Evolutionary conservation across 2,888 invertebrate species (phyloP).

Genomic region (Limulus polyphemus): DNA sequence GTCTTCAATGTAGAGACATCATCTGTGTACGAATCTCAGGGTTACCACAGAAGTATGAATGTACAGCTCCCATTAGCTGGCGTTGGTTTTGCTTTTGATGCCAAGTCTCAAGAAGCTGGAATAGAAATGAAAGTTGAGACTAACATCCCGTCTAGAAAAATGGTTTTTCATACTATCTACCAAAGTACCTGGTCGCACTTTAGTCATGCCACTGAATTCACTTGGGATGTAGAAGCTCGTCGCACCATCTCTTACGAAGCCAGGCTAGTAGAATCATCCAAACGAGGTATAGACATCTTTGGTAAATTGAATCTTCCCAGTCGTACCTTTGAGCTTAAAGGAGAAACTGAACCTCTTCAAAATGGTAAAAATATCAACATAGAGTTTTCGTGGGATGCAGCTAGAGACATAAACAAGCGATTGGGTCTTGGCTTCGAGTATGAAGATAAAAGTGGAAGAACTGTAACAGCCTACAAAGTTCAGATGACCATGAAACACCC

Average conservation of each 20-base stretch:
- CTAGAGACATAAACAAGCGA: slow-evolving; percentile 15
- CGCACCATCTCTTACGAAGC: slow-evolving; percentile 17
- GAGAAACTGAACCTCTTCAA: slow-evolving; percentile 8
- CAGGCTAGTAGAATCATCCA: slow-evolving; percentile 7
- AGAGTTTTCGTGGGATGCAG: slow-evolving; percentile 21
- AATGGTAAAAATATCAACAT: slow-evolving; percentile 9
- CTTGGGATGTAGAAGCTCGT: slow-evolving; percentile 15
- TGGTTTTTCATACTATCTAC: slow-evolving; percentile 11
- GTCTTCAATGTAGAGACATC: slow-evolving; percentile 10
- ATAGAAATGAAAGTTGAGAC: slow-evolving; percentile 12
- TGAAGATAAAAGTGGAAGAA: slow-evolving; percentile 9
- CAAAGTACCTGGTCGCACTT: slow-evolving; percentile 7
- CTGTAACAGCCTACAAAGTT: slow-evolving; percentile 11
- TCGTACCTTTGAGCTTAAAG: slow-evolving; percentile 18
- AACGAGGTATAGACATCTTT: slow-evolving; percentile 12
- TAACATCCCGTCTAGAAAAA: slow-evolving; percentile 7
- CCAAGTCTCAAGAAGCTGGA: slow-evolving; percentile 9
- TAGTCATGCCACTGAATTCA: slow-evolving; percentile 13
- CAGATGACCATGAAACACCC: slow-evolving; percentile 15
- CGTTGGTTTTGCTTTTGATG: slow-evolving; percentile 9
- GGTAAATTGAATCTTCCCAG: slow-evolving; percentile 16
- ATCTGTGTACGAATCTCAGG: slow-evolving; percentile 7
- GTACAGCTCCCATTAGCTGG: slow-evolving; percentile 10
- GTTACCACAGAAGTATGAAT: slow-evolving; percentile 1
- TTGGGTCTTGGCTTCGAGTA: slow-evolving; percentile 12